Evolutionary conservation across 2,888 invertebrate species (phyloP), one percentile per base, ranked within the genome.

Genomic region (Xanthia togata): DNA sequence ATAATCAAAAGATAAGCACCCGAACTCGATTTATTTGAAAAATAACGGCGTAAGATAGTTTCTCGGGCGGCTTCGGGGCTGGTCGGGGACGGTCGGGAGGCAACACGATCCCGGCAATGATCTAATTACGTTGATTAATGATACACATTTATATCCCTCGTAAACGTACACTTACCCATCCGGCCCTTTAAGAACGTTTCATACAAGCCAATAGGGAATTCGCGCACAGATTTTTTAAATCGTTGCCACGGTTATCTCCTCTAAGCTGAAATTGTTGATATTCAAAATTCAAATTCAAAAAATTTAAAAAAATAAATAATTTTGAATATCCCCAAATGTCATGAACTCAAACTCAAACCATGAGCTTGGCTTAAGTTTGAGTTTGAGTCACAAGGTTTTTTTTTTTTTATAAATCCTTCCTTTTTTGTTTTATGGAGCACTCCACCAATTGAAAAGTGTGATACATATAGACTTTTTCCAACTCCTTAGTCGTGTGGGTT

Each of bases 71-170:
- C 81, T 84, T 84, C 83, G 85, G 85, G 64, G 69, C 57, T 72
- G 73, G 77, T 87, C 88, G 85, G 89, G 86, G 81, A 59, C 81
- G 81, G 84, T 83, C 89, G 90, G 78, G 73, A 70, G 73, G 92
- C 91, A 93, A 96, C 95, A 90, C 93, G 95, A 96, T 93, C 93
- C 92, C 90, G 84, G 92, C 95, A 96, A 96, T 96, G 96, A 96
- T 94, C 95, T 96, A 95, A 96, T 96, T 96, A 96, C 93, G 85
- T 91, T 94, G 96, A 96, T 96, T 95, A 96, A 96, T 95, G 96
- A 93, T 92, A 87, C 91, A 87, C 95, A 96, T 96, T 96, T 94
- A 95, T 96, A 95, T 95, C 89, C 90, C 87, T 88, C 90, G 95
- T 92, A 93, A 95, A 93, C 90, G 92, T 92, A 94, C 93, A 93